Percentiles rank a stretch among this genome's conserved stretches.
phyloP scores from a whole-genome alignment of 1,140 invertebrate genomes.

The Chrysopa pallens region DNA sequence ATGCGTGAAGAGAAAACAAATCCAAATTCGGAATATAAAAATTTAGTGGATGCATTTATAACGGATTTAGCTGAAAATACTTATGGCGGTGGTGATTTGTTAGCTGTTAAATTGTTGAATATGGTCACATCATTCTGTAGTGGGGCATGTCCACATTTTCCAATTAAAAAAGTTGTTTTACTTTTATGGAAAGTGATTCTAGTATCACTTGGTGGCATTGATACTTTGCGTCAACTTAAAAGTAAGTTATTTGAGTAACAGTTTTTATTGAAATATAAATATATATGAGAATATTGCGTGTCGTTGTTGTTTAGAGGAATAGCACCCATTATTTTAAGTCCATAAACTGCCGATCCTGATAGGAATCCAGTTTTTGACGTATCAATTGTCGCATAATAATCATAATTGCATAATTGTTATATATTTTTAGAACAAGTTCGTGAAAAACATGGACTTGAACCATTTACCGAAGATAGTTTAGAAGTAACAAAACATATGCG shows the following conservation, averaged over 20 bases:
- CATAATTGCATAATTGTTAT: background rate
- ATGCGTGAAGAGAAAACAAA: constrained; percentile 50
- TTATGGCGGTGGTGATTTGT: constrained; percentile 51
- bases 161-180: constrained; percentile 94
- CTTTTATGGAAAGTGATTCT: constrained; percentile 90
- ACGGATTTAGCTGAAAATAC: background rate
- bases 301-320: too few species aligned
- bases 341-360: too few species aligned
- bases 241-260: constrained; percentile 13
- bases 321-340: too few species aligned
- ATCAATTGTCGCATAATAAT: background rate
- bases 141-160: constrained; percentile 85
- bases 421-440: constrained; percentile 36
- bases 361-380: too few species aligned
- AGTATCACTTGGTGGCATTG: constrained; percentile 75
- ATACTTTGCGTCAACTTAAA: constrained; percentile 59
- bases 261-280: too few species aligned
- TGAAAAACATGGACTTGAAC: constrained; percentile 47
- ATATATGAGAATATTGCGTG: too few species aligned
- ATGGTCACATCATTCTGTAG: constrained; percentile 94
- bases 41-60: constrained; percentile 52
- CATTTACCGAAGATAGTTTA: constrained; percentile 77
- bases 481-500: constrained; percentile 85
- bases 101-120: constrained; percentile 74
- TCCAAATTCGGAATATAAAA: constrained; percentile 44